Conservation (phyloP, 2,888 invertebrate genomes). For the Stenichneumon culpator region DNA sequence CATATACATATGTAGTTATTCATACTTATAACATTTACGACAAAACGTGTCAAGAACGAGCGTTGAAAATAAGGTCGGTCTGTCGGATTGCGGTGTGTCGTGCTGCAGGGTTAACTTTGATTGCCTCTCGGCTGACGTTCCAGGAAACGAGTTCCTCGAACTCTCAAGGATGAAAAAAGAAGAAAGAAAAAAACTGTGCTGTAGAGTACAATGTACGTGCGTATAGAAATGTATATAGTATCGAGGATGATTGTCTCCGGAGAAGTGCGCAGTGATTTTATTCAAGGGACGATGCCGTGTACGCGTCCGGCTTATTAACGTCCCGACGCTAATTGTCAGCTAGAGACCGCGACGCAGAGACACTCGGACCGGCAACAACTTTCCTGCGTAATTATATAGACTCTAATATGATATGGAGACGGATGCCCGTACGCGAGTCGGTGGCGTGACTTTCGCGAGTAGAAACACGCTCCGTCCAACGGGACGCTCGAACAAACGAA, state of each 20-base stretch:
- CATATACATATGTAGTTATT: too few species aligned
- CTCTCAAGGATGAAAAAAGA: slow-evolving; percentile 35
- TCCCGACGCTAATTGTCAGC: slow-evolving; percentile 57
- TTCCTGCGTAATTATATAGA: slow-evolving; percentile 56
- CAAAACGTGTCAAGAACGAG: too few species aligned
- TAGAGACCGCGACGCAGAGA: slow-evolving; percentile 23
- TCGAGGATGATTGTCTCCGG: slow-evolving; percentile 3
- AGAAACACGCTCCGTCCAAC: background rate
- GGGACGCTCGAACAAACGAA: slow-evolving; percentile 7
- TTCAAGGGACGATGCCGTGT: slow-evolving; percentile 54
- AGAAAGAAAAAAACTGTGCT: background rate
- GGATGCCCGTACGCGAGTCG: background rate
- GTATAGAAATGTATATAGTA: background rate
- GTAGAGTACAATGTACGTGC: background rate
- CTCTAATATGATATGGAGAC: slow-evolving; percentile 50
- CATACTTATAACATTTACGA: too few species aligned
- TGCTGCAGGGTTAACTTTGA: background rate
- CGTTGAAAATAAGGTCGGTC: too few species aligned
- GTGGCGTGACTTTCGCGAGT: slow-evolving; percentile 9
- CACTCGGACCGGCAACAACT: slow-evolving; percentile 47
- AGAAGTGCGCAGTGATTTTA: slow-evolving; percentile 55
- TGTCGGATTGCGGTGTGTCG: too few species aligned
- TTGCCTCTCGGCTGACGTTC: background rate
- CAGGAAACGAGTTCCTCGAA: slow-evolving; percentile 32
- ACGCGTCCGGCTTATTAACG: slow-evolving; percentile 62